These are phyloP conservation scores for Chrysemys picta DNA, from an alignment of 2,113 vertebrate genomes.

Conservation along the genomic window DNA sequence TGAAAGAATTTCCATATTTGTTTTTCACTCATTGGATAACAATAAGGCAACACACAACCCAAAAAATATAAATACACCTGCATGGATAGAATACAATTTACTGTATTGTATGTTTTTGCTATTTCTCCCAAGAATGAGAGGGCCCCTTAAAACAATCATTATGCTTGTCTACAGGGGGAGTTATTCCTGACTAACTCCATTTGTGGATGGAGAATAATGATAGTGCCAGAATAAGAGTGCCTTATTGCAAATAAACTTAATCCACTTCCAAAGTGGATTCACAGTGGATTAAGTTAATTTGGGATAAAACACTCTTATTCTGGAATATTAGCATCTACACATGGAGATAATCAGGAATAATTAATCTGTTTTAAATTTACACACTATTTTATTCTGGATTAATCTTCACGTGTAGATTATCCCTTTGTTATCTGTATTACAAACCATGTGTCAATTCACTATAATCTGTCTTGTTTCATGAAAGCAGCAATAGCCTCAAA, in stretches of 20 bases:
- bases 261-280: no score
- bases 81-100: not conserved
- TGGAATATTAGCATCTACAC: no score
- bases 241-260: no score
- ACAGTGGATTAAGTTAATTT: no score
- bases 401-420: not conserved
- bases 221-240: no score
- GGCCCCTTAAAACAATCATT: not conserved
- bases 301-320: no score
- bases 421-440: not conserved
- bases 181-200: no score
- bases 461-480: not conserved
- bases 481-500: not conserved
- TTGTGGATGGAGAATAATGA: no score
- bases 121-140: conserved; percentile 30
- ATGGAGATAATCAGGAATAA: no score
- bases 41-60: not conserved
- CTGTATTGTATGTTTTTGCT: not conserved
- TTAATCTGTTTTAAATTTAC: no score
- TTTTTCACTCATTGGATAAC: not conserved
- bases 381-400: no score
- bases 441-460: not conserved
- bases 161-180: no score
- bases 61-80: not conserved
- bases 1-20: not conserved